Evolutionary conservation across 2,113 vertebrate species (phyloP).

Genomic region (Clinocottus analis): DNA sequence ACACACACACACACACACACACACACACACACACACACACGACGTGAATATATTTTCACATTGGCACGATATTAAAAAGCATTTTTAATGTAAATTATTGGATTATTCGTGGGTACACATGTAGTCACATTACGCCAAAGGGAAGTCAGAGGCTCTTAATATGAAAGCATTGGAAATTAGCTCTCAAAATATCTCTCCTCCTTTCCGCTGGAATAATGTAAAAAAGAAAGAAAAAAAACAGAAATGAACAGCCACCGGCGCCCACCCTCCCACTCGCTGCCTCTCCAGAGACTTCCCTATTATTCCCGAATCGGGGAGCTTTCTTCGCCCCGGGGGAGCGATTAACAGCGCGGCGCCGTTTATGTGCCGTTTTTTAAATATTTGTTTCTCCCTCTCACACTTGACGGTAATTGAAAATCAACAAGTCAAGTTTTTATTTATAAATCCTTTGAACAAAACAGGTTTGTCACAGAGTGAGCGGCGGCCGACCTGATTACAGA

Average conservation of each 20-base stretch:
- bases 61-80: conserved; percentile 58
- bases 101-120: conserved; percentile 65
- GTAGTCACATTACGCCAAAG: conserved; percentile 64
- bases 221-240: conserved; percentile 37
- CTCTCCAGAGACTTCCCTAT: conserved; percentile 69
- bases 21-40: conserved; percentile 20
- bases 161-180: conserved; percentile 65
- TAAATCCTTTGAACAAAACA: conserved; percentile 67
- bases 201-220: conserved; percentile 7
- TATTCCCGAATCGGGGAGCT: conserved; percentile 69
- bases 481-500: conserved; percentile 54
- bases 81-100: conserved; percentile 61
- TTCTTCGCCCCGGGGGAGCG: conserved; percentile 67
- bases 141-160: conserved; percentile 59
- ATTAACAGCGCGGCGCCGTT: conserved; percentile 64
- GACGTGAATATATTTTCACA: conserved; percentile 43
- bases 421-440: conserved; percentile 76
- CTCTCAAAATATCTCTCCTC: conserved; percentile 66
- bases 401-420: conserved; percentile 76
- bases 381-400: conserved; percentile 29
- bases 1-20: conserved; percentile 6
- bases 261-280: conserved; percentile 60
- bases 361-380: conserved; percentile 34
- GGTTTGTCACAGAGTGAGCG: conserved; percentile 60
- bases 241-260: conserved; percentile 65